These are phyloP conservation scores for Trypoxylus dichotomus DNA, from an alignment of 1,140 invertebrate genomes.

Conservation along the genomic window DNA sequence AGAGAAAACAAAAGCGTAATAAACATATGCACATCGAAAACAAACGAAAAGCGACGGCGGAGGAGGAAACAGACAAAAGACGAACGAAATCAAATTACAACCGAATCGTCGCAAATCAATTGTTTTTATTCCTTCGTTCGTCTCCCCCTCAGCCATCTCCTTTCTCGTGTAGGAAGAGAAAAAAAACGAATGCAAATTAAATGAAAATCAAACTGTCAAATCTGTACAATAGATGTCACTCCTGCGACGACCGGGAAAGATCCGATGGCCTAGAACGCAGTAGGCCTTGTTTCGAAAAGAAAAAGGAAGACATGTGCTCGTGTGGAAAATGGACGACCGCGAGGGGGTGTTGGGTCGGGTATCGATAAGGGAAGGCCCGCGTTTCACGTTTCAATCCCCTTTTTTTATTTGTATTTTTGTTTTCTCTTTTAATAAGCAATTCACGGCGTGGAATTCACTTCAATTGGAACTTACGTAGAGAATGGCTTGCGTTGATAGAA, in stretches of 20 bases:
- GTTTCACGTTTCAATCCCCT: constrained; percentile 8
- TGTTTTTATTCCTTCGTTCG: background rate
- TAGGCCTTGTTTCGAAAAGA: background rate
- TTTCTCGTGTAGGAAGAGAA: background rate
- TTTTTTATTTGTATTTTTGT: constrained; percentile 5
- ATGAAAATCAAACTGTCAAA: constrained; percentile 25
- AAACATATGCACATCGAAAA: background rate
- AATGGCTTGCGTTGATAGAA: background rate
- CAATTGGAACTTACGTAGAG: background rate
- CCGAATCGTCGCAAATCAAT: background rate
- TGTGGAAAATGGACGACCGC: background rate
- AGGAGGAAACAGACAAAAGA: background rate
- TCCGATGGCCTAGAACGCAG: background rate
- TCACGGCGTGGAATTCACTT: background rate
- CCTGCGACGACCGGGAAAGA: background rate
- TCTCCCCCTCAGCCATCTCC: background rate
- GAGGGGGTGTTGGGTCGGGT: background rate
- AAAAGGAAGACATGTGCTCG: background rate
- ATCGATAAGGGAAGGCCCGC: background rate
- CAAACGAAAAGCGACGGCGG: background rate
- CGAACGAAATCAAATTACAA: background rate
- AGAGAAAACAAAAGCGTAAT: background rate
- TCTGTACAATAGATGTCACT: constrained; percentile 20
- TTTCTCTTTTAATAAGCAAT: constrained; percentile 24
- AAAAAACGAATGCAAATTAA: constrained; percentile 15